Percentiles rank a stretch among this genome's conserved stretches.
Conservation (phyloP, 35 echinoderm and acorn worm genomes). For the Patiria miniata region DNA sequence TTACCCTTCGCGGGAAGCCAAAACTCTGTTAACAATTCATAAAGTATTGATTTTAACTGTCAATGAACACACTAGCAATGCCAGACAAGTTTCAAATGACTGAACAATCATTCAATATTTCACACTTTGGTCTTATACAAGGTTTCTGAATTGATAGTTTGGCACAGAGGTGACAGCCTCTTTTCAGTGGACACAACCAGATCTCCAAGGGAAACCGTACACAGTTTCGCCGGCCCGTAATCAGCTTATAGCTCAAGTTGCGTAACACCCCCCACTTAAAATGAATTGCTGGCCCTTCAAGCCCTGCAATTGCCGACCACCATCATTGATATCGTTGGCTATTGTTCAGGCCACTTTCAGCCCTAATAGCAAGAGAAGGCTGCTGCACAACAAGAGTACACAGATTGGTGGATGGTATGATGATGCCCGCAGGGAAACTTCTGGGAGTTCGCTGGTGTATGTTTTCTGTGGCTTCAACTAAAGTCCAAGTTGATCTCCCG, state of each 20-base stretch:
- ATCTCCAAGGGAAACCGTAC: background rate
- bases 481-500: too few relatives aligned
- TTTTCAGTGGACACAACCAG: background rate
- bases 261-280: background rate
- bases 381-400: background rate
- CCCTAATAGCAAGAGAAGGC: background rate
- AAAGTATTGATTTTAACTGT: background rate
- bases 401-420: background rate
- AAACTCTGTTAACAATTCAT: background rate
- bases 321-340: background rate
- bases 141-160: background rate
- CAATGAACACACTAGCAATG: background rate
- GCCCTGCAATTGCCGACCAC: background rate
- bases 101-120: constrained; percentile 4
- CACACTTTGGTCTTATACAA: constrained; percentile 17
- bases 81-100: background rate
- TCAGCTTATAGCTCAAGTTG: constrained; percentile 24
- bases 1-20: too few relatives aligned
- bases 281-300: background rate
- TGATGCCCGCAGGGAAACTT: too few relatives aligned
- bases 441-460: too few relatives aligned
- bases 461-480: too few relatives aligned
- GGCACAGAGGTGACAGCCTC: background rate
- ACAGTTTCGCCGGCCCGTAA: background rate
- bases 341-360: background rate